Evolutionary conservation across 2,888 invertebrate species (phyloP).

Genomic region (Cerastis leucographa): DNA sequence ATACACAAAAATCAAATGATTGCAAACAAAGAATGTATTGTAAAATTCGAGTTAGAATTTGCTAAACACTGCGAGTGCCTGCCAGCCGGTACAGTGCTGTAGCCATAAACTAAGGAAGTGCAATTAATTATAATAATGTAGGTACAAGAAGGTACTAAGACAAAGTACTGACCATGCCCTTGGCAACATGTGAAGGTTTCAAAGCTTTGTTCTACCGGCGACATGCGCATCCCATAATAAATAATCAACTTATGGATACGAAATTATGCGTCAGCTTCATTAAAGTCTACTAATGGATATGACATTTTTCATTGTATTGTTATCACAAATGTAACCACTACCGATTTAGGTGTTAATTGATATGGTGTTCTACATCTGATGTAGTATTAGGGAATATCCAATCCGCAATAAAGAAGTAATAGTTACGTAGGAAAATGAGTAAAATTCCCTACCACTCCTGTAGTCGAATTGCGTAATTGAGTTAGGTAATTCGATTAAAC

Average conservation of each 20-base stretch:
- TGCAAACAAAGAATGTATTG: slow-evolving; percentile 16
- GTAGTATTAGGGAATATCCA: not conserved
- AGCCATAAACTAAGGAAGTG: slow-evolving; percentile 75
- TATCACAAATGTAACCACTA: not conserved
- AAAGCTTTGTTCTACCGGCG: slow-evolving; percentile 70
- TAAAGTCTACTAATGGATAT: slow-evolving; percentile 63
- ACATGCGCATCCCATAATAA: slow-evolving; percentile 69
- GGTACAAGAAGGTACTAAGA: slow-evolving; percentile 42
- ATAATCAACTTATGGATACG: slow-evolving; percentile 71
- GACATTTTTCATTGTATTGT: slow-evolving; percentile 10
- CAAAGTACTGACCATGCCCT: slow-evolving; percentile 66
- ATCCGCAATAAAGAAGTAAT: not conserved
- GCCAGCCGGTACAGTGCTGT: slow-evolving; percentile 15
- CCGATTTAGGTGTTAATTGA: not conserved
- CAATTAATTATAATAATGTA: slow-evolving; percentile 76
- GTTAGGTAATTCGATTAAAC: not conserved
- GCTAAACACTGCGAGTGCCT: slow-evolving; percentile 13
- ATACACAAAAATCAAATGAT: slow-evolving; percentile 9
- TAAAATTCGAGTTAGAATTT: slow-evolving; percentile 27
- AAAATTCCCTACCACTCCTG: not conserved
- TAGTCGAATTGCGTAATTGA: not conserved
- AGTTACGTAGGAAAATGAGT: not conserved
- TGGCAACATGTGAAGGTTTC: slow-evolving; percentile 73
- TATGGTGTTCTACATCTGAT: not conserved
- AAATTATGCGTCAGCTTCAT: slow-evolving; percentile 70